Conservation (phyloP, 2,888 invertebrate species). For the Microplitis manilae region DNA sequence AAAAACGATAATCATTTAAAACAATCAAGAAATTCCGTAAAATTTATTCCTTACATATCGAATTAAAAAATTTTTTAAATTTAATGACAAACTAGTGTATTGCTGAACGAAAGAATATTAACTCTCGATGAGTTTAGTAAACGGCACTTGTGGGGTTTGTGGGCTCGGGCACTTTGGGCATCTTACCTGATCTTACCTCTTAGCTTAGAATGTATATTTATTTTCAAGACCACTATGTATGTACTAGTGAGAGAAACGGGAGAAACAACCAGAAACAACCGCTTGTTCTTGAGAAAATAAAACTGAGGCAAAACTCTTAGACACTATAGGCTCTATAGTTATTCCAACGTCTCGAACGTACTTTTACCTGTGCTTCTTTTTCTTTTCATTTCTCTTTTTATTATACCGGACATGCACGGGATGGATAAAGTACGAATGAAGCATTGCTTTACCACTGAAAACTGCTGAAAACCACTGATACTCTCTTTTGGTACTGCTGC, state of each 20-base stretch:
- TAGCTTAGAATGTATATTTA: conserved; percentile 26
- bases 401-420: background rate
- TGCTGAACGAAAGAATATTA: conserved; percentile 51
- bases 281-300: background rate
- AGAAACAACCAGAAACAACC: background rate
- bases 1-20: too few species aligned
- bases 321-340: conserved; percentile 2
- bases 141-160: conserved; percentile 42
- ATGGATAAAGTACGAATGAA: too few species aligned
- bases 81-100: too few species aligned
- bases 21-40: too few species aligned
- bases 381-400: conserved; percentile 9
- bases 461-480: too few species aligned
- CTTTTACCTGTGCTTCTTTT: conserved; percentile 34
- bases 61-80: too few species aligned
- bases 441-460: too few species aligned
- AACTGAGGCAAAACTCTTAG: conserved; percentile 21
- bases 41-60: too few species aligned
- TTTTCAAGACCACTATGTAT: background rate
- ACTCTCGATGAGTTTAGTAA: conserved; percentile 48
- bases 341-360: conserved; percentile 33
- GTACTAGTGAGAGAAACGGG: background rate
- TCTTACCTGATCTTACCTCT: conserved; percentile 41
- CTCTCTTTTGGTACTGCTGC: too few species aligned
- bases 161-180: background rate